Conservation (phyloP, 2,888 invertebrate species). For the Nasonia oneida region DNA sequence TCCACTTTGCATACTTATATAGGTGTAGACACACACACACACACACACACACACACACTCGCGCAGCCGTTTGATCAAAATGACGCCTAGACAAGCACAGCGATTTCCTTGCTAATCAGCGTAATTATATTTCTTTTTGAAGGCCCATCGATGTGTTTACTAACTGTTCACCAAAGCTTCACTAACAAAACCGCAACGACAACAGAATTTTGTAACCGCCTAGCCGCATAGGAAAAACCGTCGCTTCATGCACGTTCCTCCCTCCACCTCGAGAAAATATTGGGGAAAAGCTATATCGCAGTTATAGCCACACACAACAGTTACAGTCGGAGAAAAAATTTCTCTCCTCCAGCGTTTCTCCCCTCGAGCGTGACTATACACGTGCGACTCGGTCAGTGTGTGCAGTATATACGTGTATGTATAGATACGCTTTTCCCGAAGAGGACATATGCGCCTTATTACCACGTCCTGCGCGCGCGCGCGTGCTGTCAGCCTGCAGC, state of each 20-base stretch:
- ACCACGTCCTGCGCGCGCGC: neutral
- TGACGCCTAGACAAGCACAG: neutral
- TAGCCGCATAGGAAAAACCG: neutral
- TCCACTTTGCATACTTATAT: neutral
- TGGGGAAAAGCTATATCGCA: neutral
- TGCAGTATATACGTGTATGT: neutral
- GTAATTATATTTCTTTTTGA: no score
- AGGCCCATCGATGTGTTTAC: no score
- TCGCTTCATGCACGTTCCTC: neutral
- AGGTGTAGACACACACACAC: neutral
- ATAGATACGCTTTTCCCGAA: neutral
- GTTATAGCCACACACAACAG: neutral
- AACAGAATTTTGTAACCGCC: no score
- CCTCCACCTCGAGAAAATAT: neutral
- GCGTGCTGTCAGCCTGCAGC: neutral
- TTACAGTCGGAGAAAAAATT: neutral
- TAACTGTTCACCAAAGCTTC: no score
- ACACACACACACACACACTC: neutral
- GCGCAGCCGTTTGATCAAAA: neutral
- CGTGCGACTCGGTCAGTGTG: slow-evolving; percentile 6
- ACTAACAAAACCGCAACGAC: no score
- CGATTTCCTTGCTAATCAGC: no score
- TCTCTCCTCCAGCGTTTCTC: neutral
- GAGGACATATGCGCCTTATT: slow-evolving; percentile 15
- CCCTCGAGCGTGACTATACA: slow-evolving; percentile 9